These are phyloP conservation scores for Rallus limicola DNA, from an alignment of 2,113 vertebrate genomes.

Conservation along the genomic window DNA sequence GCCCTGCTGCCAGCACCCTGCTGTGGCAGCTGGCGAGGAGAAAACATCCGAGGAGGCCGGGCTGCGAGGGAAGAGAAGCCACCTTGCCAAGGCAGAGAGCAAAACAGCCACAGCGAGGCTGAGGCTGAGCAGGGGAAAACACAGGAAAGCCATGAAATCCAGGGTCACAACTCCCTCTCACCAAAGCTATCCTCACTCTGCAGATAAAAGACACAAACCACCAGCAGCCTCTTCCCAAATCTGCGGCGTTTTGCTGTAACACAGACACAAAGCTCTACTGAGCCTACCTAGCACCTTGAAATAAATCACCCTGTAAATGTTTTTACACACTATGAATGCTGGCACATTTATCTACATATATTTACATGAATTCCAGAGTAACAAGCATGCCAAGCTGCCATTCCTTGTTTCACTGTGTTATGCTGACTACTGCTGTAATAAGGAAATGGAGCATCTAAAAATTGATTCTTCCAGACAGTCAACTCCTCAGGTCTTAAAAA, in stretches of 20 bases:
- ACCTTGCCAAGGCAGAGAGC: too few relatives aligned
- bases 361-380: too few relatives aligned
- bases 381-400: too few relatives aligned
- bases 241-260: not conserved
- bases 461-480: not conserved
- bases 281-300: not conserved
- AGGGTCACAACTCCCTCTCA: not conserved
- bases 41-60: not conserved
- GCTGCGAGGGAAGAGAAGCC: not conserved
- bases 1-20: too few relatives aligned
- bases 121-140: not conserved
- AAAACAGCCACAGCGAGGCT: not conserved
- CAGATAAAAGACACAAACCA: not conserved
- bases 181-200: not conserved
- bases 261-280: not conserved
- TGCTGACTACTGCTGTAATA: too few relatives aligned
- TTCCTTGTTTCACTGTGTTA: too few relatives aligned
- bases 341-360: too few relatives aligned
- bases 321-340: too few relatives aligned
- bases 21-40: not conserved
- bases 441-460: not conserved
- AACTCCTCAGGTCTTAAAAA: not conserved
- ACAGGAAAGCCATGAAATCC: fast-evolving
- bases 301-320: too few relatives aligned
- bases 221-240: not conserved